Evolutionary conservation across 2,797 vertebrate species (phyloP).

Genomic region (Corythornis leucogaster): DNA sequence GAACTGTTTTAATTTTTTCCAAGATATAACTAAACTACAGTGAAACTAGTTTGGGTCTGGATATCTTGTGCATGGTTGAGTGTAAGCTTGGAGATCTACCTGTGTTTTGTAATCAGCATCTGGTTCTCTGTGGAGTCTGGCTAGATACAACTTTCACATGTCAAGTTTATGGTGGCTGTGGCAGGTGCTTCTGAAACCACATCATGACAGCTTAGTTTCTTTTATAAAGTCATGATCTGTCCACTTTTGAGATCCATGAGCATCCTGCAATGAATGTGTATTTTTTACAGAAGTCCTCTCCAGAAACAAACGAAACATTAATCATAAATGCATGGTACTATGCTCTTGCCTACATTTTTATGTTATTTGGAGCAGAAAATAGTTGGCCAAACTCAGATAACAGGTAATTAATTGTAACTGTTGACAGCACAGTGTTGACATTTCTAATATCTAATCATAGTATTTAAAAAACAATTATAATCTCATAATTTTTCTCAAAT

Average conservation of each 20-base stretch:
- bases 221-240: background rate
- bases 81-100: background rate
- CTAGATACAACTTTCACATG: background rate
- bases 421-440: background rate
- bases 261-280: background rate
- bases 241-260: background rate
- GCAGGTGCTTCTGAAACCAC: background rate
- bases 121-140: fast-evolving
- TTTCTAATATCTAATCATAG: background rate
- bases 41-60: background rate
- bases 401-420: background rate
- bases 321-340: background rate
- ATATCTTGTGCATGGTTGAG: background rate
- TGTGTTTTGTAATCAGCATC: background rate
- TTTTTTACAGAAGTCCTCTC: background rate
- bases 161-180: background rate
- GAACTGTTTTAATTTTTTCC: background rate
- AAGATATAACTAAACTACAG: background rate
- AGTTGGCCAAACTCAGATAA: background rate
- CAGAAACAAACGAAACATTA: background rate
- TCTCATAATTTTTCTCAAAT: background rate
- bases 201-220: background rate
- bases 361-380: background rate
- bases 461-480: background rate
- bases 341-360: background rate